These are phyloP conservation scores for Riparia riparia DNA, from an alignment of 2,113 vertebrate species.

Conservation along the genomic window DNA sequence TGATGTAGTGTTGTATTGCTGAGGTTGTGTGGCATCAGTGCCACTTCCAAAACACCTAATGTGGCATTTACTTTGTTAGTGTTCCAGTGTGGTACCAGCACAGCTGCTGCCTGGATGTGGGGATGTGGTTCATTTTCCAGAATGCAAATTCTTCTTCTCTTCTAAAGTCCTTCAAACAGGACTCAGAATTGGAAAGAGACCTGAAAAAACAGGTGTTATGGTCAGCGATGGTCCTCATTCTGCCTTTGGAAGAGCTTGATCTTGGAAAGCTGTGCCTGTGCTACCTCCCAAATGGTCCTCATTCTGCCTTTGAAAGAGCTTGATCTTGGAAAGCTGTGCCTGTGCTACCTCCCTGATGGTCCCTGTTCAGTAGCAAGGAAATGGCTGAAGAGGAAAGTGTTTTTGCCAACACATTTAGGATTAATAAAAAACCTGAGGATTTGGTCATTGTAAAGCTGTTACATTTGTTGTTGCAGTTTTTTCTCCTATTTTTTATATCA, in stretches of 20 bases:
- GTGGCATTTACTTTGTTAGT: neutral
- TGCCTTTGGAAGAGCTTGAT: neutral
- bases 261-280: neutral
- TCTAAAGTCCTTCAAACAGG: neutral
- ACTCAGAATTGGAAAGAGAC: neutral
- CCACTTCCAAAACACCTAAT: neutral
- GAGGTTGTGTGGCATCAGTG: neutral
- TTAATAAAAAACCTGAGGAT: neutral
- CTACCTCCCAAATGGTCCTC: neutral
- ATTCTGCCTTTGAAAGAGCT: neutral
- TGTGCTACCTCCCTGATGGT: accelerated
- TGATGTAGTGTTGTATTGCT: neutral
- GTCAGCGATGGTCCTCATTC: neutral
- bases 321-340: neutral
- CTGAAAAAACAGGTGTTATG: neutral
- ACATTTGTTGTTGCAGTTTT: neutral
- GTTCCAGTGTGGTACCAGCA: neutral
- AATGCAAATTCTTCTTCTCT: neutral
- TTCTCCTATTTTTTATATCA: neutral
- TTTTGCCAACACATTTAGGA: neutral
- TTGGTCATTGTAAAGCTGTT: neutral
- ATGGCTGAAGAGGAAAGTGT: neutral
- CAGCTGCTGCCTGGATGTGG: neutral
- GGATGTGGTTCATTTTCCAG: neutral
- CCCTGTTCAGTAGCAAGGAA: neutral